Base-by-base conservation (phyloP, 2,888 invertebrate genomes). In the Erebia epiphron region DNA sequence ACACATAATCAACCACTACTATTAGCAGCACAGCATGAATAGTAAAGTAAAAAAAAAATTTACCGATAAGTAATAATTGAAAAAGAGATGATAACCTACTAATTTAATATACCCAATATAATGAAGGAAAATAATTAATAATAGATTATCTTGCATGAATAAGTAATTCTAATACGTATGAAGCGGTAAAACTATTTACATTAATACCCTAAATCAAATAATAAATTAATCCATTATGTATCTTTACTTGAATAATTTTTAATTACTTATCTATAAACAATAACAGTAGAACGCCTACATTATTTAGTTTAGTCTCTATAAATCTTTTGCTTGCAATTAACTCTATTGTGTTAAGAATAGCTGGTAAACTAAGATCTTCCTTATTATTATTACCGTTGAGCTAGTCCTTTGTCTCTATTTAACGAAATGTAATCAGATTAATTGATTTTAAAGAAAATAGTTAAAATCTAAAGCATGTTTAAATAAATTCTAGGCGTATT, bases 301-400 rank as follows among this genome's bases (percentile, higher is more conserved):
- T 26, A 26, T 54, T 14, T 67, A 67, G 71, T 54, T 14, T 67
- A 67, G 71, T 75, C 62, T 54, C 70, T 76, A 77, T 74, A 79
- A 78, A 78, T 74, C 70, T 76, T 73, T 69, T 72, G 76, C 76
- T 73, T 75, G 71, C 82, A 91, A 91, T 91, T 89, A 89, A 81
- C 81, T 80, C 81, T 82, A 89, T 91, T 90, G 91, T 91, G 81
- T 77, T 74, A 77, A 80, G 80, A 77, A 52, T 50, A 52, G 52
- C 35, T 35, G 7, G 5, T n/a, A 61, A 52, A 67, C 61, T 57
- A 66, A 66, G 21, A 56, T 16, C 57, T 66, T 66, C 43, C 66
- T 66, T 21, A 16, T 54, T 14, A 56, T 18, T 8, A 35, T 7
- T 2, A 52, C 43, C 21, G 43, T 46, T 56, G 10, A 41, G 10